Percentiles rank a stretch among this genome's conserved stretches.
Conservation (phyloP, 2,797 vertebrate species). For the Vespertilio murinus region DNA sequence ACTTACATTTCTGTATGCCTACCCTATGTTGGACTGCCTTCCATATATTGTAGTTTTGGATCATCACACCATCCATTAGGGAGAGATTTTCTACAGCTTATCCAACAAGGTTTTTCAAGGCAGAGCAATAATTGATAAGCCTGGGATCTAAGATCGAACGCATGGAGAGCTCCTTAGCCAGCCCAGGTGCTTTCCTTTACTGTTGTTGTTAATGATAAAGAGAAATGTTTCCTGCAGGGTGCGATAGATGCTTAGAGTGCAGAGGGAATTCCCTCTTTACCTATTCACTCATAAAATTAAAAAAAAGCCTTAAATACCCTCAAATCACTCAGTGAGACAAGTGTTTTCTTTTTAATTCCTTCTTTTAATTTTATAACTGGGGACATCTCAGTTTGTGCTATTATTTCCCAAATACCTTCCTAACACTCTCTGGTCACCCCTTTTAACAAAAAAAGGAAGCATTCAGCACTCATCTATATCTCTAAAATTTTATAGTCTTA, state of each 20-base stretch:
- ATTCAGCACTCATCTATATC: neutral
- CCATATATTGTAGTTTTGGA: neutral
- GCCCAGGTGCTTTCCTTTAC: neutral
- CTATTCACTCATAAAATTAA: neutral
- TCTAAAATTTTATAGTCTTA: neutral
- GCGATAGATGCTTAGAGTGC: neutral
- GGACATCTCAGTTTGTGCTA: neutral
- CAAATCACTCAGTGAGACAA: neutral
- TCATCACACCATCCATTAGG: neutral
- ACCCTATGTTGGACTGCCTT: neutral
- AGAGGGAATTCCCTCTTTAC: neutral
- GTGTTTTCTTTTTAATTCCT: neutral
- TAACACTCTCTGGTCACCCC: neutral
- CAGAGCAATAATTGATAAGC: neutral
- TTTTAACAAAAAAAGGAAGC: neutral
- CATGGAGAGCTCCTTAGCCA: neutral
- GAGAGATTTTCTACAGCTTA: neutral
- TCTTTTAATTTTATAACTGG: neutral
- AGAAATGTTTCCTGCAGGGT: neutral
- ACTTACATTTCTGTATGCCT: neutral
- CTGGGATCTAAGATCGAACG: neutral
- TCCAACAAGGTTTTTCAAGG: neutral
- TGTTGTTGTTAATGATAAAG: neutral
- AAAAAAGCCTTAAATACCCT: neutral
- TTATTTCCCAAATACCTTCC: neutral